Base-by-base conservation (phyloP, 2,113 vertebrate species). In the Oryzias curvinotus region DNA sequence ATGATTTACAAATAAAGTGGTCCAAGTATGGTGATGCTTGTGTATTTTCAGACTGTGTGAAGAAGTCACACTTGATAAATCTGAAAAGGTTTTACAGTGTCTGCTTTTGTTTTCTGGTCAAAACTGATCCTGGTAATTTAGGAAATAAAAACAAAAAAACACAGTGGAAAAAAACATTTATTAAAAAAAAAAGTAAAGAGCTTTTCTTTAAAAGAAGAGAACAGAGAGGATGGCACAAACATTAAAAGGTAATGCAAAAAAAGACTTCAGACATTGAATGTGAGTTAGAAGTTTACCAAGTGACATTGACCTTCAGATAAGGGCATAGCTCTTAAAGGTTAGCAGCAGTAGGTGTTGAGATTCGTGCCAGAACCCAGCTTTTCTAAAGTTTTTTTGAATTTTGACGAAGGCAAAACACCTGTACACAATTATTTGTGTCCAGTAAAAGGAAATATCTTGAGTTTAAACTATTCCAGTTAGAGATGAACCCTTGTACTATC, bases 1-100 rank as follows among this genome's bases (percentile, higher is more conserved):
- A 86, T 68, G 75, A 87, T 80, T 81, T 83, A 85, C 82, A 87
- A 90, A 90, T 88, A 89, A 90, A 90, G 82, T 19, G 16, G n/a
- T 59, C 80, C 55, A 75, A 76, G 69, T 84, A 66, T 82, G 81
- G 54, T 80, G 57, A 72, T 65, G 14, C 68, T 70, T 67, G 47
- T 75, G 45, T 58, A 26, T 64, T 58, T 21, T 44, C 13, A 25
- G n/a, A 62, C 67, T 55, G 12, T 71, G 65, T 52, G 36, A 53
- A 69, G 59, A 44, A 26, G 41, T 15, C 45, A 59, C 60, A 49
- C 64, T 68, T 68, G 30, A 63, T 83, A 73, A 68, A 80, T 17
- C 41, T 23, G 49, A 52, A 42, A 71, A 18, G 63, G 64, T 42
- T 7, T 63, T 8, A 12, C 36, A 28, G 49, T 28, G 28, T 1